Conservation (phyloP, 2,113 vertebrate genomes). For the Electrona antarctica region DNA sequence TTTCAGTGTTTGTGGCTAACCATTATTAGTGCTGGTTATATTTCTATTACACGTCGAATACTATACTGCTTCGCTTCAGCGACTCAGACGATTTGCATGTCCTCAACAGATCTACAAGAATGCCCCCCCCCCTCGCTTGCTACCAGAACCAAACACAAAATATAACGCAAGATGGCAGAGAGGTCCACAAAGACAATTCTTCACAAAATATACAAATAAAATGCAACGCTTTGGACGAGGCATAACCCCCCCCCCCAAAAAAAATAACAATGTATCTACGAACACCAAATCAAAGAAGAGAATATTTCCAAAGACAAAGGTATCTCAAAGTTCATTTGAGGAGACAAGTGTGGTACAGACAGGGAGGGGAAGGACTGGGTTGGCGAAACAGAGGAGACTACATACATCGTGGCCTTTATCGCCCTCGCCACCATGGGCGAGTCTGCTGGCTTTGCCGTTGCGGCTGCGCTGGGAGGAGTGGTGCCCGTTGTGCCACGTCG, state of each 20-base stretch:
- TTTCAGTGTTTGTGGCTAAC: slow-evolving; percentile 29
- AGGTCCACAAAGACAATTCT: slow-evolving; percentile 60
- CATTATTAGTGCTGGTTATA: slow-evolving; percentile 21
- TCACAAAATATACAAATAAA: slow-evolving; percentile 8
- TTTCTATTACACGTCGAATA: slow-evolving; percentile 29
- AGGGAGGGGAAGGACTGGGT: slow-evolving; percentile 41
- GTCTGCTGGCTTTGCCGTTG: slow-evolving; percentile 85
- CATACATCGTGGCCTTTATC: slow-evolving; percentile 92
- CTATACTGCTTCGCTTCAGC: slow-evolving; percentile 18
- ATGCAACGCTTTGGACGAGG: slow-evolving; percentile 26
- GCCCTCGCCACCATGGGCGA: slow-evolving; percentile 69
- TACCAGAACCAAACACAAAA: slow-evolving; percentile 44
- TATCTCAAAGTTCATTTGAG: slow-evolving; percentile 39
- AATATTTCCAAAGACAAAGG: slow-evolving; percentile 57
- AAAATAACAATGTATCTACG: slow-evolving; percentile 28
- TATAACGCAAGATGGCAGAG: slow-evolving; percentile 50
- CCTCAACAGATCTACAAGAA: slow-evolving; percentile 26
- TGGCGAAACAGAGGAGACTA: slow-evolving; percentile 80
- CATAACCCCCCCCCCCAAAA: slow-evolving; percentile 17
- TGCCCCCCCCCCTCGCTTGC: slow-evolving; percentile 32
- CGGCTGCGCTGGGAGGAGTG: slow-evolving; percentile 82
- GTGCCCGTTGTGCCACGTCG: slow-evolving; percentile 91
- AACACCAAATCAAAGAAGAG: slow-evolving; percentile 30
- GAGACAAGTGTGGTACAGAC: slow-evolving; percentile 53
- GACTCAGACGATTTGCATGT: slow-evolving; percentile 22